Percentiles rank a stretch among this genome's conserved stretches.
These are phyloP conservation scores for Andricus grossulariae DNA, from an alignment of 1,140 invertebrate species.

Conservation along the genomic window DNA sequence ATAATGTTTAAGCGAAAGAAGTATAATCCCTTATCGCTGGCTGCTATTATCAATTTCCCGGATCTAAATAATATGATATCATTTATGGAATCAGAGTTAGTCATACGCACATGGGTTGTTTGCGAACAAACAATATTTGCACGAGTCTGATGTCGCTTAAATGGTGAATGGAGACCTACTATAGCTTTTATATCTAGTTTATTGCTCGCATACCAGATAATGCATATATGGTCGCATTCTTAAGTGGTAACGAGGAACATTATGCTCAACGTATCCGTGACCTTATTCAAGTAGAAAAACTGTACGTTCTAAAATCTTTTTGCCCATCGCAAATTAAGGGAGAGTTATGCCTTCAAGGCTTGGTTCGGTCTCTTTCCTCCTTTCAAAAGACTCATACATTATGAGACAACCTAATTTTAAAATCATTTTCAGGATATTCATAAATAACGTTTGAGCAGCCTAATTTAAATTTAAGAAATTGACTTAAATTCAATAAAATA, in stretches of 20 bases:
- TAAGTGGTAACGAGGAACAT: constrained; percentile 4
- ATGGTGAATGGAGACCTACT: constrained; percentile 54
- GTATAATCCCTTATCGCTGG: too few relatives aligned
- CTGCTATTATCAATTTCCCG: too few relatives aligned
- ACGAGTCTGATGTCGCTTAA: constrained; percentile 35
- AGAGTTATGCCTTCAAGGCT: constrained; percentile 28
- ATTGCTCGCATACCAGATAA: constrained; percentile 50
- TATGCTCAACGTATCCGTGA: constrained; percentile 16
- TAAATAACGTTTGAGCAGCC: too few relatives aligned
- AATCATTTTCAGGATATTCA: too few relatives aligned
- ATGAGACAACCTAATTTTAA: too few relatives aligned
- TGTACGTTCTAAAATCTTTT: constrained; percentile 27
- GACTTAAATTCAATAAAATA: too few relatives aligned
- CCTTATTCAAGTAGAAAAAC: constrained; percentile 25
- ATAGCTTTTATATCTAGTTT: constrained; percentile 31
- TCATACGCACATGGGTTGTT: background rate
- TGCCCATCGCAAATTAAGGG: constrained; percentile 15
- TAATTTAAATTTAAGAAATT: too few relatives aligned
- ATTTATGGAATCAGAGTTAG: too few relatives aligned
- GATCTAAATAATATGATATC: too few relatives aligned
- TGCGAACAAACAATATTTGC: constrained; percentile 2
- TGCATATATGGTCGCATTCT: constrained; percentile 46
- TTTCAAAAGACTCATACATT: background rate
- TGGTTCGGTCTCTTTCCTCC: constrained; percentile 21
- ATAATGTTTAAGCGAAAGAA: too few relatives aligned